A percentile compares a stretch with the other conserved stretches of the same genome.
Evolutionary conservation across 2,113 vertebrate species (phyloP).

Genomic region (Phrynosoma platyrhinos): DNA sequence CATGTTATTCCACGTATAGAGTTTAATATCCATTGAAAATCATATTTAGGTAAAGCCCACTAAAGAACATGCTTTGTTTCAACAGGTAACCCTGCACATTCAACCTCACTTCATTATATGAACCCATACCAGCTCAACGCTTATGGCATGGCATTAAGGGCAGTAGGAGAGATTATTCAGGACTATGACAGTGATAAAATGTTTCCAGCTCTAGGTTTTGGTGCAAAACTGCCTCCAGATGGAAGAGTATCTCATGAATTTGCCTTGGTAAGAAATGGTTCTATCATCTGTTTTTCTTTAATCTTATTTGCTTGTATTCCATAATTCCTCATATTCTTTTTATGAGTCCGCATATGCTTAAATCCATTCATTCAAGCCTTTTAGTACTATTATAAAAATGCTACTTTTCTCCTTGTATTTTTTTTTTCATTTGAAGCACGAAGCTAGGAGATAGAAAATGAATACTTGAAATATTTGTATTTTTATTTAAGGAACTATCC

Average conservation of each 20-base stretch:
- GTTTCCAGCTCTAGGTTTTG: constrained; percentile 97
- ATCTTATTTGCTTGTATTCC: background rate
- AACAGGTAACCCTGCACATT: constrained; percentile 95
- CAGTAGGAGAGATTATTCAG: constrained; percentile 98
- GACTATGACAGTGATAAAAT: constrained; percentile 99
- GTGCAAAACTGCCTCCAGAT: constrained; percentile 95
- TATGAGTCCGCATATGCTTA: background rate
- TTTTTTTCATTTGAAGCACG: background rate
- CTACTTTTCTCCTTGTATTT: background rate
- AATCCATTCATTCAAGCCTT: background rate
- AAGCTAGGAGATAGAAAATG: background rate
- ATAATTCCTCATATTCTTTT: background rate
- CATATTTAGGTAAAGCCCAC: background rate
- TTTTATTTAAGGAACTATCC: background rate
- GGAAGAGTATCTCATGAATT: constrained; percentile 97
- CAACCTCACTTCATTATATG: constrained; percentile 98
- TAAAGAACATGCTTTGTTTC: constrained; percentile 51
- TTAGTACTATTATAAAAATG: background rate
- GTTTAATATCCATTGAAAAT: background rate
- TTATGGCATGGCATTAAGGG: constrained; percentile 95
- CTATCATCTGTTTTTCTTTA: background rate
- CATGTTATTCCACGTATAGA: background rate
- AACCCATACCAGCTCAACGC: constrained; percentile 96
- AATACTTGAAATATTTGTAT: background rate
- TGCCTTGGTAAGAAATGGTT: constrained; percentile 87